Base-by-base conservation (phyloP, 2,888 invertebrate species). In the Scaptomyza caliginosa region DNA sequence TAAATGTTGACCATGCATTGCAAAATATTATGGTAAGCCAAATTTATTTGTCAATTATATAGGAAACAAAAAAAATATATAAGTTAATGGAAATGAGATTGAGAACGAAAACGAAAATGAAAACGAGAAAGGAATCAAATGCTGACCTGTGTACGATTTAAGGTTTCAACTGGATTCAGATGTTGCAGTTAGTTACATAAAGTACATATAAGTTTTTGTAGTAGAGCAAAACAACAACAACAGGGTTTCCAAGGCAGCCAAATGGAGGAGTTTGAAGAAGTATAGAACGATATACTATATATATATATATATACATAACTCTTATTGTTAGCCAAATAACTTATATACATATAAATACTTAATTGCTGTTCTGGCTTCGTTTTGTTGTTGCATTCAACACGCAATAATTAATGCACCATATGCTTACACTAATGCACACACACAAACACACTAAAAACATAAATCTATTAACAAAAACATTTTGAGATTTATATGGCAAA, bases 1-100 rank as follows among this genome's bases (percentile, higher is more conserved):
- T 67, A 70, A 77, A 73, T 72, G 76, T 74, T 83, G 88, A 85
- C 84, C 81, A 87, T 84, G 77, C 79, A 82, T 72, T 77, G 66
- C 75, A 77, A 74, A 75, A 67, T 66, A 74, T 78, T 67, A 86
- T 88, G 84, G 84, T 84, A 84, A 84, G 88, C 84, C 84, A 84
- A 84, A 84, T 72, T 83, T 64, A 68, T 72, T 86, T 86, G 84
- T 84, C 84, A 84, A 84, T 84, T 84, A 84, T 49, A 13, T 70
- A 73, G 73, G 42, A 40, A 45, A 46, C 30, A 45, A 38, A 34
- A 38, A 19, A 42, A 16, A 34, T 43, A 8, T 30, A 13, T 34
- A 49, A 42, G 17, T 26, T 30, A 19, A 49, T n/a, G 23, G 13
- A 54, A 26, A 28, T 30, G 49, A 4, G 51, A 32, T n/a, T n/a